phyloP scores from a whole-genome alignment of 1,140 invertebrate genomes.

The Monomorium pharaonis region DNA sequence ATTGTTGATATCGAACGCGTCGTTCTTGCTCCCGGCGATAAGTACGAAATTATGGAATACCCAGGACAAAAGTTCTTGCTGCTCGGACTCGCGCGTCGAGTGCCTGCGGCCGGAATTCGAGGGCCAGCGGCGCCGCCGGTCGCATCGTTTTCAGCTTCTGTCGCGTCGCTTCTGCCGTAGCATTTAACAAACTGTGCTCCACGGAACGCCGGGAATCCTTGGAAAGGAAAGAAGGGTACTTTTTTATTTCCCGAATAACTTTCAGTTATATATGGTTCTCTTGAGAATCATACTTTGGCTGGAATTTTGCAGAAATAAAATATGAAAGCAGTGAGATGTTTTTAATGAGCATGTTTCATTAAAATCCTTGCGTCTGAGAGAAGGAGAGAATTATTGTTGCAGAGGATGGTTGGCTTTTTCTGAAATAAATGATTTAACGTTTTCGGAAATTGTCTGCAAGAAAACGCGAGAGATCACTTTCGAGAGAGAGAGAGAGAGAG shows the following conservation, averaged over 20 bases:
- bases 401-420: background rate
- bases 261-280: background rate
- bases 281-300: background rate
- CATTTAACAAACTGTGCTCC: background rate
- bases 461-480: background rate
- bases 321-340: background rate
- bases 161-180: background rate
- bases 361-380: background rate
- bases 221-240: background rate
- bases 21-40: conserved; percentile 24
- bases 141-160: conserved; percentile 3
- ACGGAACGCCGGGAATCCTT: background rate
- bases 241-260: conserved; percentile 1
- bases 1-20: conserved; percentile 38
- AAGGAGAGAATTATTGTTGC: background rate
- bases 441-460: background rate
- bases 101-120: conserved; percentile 32
- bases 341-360: background rate
- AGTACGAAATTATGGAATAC: conserved; percentile 37
- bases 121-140: background rate
- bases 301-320: background rate
- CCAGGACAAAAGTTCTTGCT: conserved; percentile 6
- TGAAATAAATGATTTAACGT: background rate
- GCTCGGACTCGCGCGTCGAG: conserved; percentile 1
- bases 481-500: background rate